Percentiles rank a stretch among this genome's conserved stretches.
phyloP scores from a whole-genome alignment of 1,140 invertebrate species.

The Bradysia coprophila region DNA sequence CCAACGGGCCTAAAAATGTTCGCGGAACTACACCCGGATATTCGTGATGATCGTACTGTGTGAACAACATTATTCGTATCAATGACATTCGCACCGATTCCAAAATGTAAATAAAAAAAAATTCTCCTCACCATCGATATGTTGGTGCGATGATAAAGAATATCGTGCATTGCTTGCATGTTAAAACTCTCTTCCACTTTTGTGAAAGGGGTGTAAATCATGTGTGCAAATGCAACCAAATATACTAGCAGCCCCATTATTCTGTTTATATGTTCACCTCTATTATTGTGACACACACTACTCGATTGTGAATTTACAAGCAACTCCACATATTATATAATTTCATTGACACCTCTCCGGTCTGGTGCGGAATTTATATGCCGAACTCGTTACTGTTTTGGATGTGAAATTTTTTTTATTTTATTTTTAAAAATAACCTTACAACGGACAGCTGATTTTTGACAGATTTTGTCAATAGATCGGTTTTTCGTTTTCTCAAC shows the following conservation, averaged over 20 bases:
- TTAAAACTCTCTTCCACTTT: conserved; percentile 99
- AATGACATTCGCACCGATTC: neutral
- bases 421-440: too few species aligned
- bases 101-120: neutral
- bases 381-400: too few species aligned
- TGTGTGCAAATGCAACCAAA: conserved; percentile 50
- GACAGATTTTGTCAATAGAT: too few species aligned
- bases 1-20: conserved; percentile 86
- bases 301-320: too few species aligned
- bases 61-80: conserved; percentile 21
- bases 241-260: conserved; percentile 30
- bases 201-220: conserved; percentile 84
- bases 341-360: too few species aligned
- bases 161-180: conserved; percentile 93
- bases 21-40: conserved; percentile 97
- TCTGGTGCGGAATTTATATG: too few species aligned
- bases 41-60: conserved; percentile 96
- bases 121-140: conserved; percentile 50
- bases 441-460: too few species aligned
- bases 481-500: too few species aligned
- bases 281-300: too few species aligned
- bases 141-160: conserved; percentile 74
- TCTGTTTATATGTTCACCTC: too few species aligned
- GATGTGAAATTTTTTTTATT: too few species aligned
- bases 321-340: too few species aligned